Evolutionary conservation across 2,113 vertebrate genomes (phyloP).

Genomic region (Dinomys branickii): DNA sequence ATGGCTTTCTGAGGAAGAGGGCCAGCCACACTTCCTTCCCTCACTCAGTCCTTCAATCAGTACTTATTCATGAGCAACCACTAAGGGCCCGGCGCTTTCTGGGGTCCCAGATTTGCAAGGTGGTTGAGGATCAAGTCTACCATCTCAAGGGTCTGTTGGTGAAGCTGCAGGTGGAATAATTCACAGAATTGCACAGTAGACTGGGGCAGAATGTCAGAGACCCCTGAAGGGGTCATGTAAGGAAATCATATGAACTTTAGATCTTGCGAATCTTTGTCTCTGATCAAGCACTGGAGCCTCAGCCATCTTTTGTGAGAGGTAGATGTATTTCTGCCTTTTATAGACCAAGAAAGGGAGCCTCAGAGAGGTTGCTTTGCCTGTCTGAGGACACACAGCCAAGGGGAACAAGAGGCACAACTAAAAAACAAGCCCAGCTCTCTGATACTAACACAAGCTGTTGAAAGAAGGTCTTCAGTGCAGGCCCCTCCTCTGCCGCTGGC

Average conservation of each 20-base stretch:
- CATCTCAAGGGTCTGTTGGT: background rate
- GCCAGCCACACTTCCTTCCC: rapidly evolving
- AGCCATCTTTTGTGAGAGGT: background rate
- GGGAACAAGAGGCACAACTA: background rate
- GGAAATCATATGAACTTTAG: background rate
- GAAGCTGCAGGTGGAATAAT: rapidly evolving
- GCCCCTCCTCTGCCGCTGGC: background rate
- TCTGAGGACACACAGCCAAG: background rate
- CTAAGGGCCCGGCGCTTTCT: background rate
- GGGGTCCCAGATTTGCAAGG: background rate
- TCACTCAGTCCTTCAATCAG: rapidly evolving
- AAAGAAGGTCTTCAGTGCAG: background rate
- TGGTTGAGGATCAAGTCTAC: background rate
- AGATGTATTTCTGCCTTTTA: background rate
- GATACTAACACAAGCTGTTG: rapidly evolving
- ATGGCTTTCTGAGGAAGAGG: background rate
- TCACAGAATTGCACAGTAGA: too few relatives aligned
- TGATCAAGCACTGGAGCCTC: too few relatives aligned
- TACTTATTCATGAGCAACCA: background rate
- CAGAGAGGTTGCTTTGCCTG: background rate
- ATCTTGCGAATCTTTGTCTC: rapidly evolving
- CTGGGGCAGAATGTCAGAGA: rapidly evolving
- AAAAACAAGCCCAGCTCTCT: background rate
- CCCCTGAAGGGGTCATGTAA: rapidly evolving
- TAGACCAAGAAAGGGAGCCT: background rate